phyloP scores from a whole-genome alignment of 2,888 invertebrate species.

The Cerceris rybyensis region DNA sequence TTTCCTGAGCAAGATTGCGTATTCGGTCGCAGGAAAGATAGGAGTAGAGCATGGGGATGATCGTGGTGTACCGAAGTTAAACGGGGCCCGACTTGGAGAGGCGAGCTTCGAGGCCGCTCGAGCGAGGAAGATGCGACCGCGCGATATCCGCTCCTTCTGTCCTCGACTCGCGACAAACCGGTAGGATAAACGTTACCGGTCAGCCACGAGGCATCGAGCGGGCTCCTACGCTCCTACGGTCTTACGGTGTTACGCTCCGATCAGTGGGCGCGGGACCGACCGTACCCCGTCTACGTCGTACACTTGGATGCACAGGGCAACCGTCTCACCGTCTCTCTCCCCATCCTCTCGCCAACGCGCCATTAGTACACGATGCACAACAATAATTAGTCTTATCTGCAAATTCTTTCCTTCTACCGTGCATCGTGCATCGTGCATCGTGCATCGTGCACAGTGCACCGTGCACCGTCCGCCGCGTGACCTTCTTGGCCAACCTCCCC shows the following conservation, averaged over 20 bases:
- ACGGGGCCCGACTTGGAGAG: conserved; percentile 52
- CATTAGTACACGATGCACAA: conserved; percentile 62
- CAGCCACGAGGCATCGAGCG: conserved; percentile 30
- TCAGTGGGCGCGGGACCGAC: no score
- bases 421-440: conserved; percentile 14
- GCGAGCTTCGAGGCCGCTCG: conserved; percentile 64
- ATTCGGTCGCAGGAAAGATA: conserved; percentile 60
- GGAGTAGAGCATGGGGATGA: conserved; percentile 63
- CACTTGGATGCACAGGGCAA: no score
- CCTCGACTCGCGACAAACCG: conserved; percentile 50
- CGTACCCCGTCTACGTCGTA: background rate
- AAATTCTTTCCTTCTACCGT: conserved; percentile 47
- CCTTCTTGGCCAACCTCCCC: conserved; percentile 13
- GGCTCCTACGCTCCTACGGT: background rate
- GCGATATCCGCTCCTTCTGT: conserved; percentile 75
- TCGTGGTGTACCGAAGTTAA: conserved; percentile 69
- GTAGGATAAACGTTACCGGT: conserved; percentile 4
- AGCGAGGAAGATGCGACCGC: conserved; percentile 76
- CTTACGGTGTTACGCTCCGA: no score
- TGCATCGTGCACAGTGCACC: conserved; percentile 57
- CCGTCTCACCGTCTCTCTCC: conserved; percentile 21
- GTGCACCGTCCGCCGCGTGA: conserved; percentile 53
- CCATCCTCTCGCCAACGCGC: conserved; percentile 34
- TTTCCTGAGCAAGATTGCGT: conserved; percentile 47
- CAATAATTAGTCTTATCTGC: conserved; percentile 77